phyloP scores from a whole-genome alignment of 2,797 vertebrate genomes.

The Acomys russatus region DNA sequence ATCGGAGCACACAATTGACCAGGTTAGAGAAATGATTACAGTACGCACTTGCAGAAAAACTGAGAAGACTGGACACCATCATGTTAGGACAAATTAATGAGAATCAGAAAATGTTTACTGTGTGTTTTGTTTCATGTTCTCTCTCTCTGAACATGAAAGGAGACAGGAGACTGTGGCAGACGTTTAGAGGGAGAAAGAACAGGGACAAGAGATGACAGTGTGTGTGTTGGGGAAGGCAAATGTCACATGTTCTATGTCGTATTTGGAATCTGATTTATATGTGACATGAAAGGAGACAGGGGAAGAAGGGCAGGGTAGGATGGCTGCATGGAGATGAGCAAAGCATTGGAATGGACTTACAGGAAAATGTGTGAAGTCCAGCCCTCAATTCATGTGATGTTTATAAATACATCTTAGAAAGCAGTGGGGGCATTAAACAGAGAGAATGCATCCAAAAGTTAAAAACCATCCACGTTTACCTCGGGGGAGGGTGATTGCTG shows the following conservation, averaged over 20 bases:
- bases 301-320: background rate
- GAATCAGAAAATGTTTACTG: background rate
- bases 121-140: background rate
- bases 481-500: background rate
- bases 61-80: background rate
- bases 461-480: constrained; percentile 18
- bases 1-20: background rate
- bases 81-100: background rate
- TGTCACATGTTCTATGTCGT: accelerated
- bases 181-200: background rate
- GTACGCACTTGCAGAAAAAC: background rate
- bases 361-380: background rate
- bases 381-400: background rate
- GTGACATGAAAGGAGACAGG: background rate
- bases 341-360: background rate
- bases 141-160: background rate
- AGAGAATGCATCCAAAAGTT: constrained; percentile 53
- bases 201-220: background rate
- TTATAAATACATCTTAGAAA: background rate
- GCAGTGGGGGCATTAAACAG: background rate
- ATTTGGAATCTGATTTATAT: background rate
- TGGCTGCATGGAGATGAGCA: background rate
- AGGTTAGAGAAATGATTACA: background rate
- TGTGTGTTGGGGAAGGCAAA: background rate
- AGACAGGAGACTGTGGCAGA: background rate